Evolutionary conservation across 2,888 invertebrate genomes (phyloP).

Genomic region (Melipona bicolor): DNA sequence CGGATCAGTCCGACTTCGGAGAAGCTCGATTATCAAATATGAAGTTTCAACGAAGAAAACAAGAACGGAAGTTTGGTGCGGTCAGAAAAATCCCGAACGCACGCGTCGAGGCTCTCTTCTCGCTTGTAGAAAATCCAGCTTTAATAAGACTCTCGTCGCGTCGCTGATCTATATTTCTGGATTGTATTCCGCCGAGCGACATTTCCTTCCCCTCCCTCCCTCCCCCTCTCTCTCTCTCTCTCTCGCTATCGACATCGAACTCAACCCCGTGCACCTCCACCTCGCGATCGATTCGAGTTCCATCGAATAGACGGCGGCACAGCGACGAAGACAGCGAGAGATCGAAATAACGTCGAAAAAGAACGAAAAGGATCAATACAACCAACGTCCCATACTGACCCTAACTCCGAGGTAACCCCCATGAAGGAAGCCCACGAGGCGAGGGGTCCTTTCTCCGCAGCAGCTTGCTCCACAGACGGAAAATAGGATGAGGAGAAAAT

Average conservation of each 20-base stretch:
- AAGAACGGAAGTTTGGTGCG: no score
- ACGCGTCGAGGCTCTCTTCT: no score
- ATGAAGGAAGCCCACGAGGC: constrained; percentile 17
- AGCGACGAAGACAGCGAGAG: constrained; percentile 18
- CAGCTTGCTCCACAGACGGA: no score
- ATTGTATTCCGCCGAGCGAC: constrained; percentile 49
- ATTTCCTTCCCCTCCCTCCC: background rate
- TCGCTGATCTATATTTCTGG: constrained; percentile 58
- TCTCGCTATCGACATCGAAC: background rate
- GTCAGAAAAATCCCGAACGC: no score
- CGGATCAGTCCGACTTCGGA: no score
- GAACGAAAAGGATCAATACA: constrained; percentile 61
- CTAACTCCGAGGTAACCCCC: constrained; percentile 44
- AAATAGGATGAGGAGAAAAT: background rate
- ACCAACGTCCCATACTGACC: constrained; percentile 49
- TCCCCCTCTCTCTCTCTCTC: no score
- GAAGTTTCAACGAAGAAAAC: no score
- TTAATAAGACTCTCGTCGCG: constrained; percentile 3
- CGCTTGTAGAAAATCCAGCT: no score
- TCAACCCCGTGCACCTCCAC: background rate
- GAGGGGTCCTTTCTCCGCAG: background rate
- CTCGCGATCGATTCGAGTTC: constrained; percentile 55
- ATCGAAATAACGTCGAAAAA: constrained; percentile 50
- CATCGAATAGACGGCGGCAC: constrained; percentile 37
- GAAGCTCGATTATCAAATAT: no score